Evolutionary conservation across 2,797 vertebrate species (phyloP).

Genomic region (Etheostoma perlongum): DNA sequence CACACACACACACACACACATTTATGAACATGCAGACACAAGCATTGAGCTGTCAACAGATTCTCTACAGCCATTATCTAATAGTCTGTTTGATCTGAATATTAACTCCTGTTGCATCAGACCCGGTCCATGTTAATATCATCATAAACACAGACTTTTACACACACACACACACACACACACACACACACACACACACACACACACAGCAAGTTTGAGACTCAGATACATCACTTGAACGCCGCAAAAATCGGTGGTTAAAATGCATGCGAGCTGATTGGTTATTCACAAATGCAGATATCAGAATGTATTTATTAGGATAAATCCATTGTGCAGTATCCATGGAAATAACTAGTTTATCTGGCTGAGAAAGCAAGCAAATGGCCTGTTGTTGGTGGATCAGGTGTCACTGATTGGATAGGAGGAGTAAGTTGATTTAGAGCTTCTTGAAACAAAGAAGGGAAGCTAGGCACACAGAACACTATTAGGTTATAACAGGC

Average conservation of each 20-base stretch:
- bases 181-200: not conserved
- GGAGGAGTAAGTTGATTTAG: not conserved
- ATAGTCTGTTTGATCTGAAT: conserved; percentile 63
- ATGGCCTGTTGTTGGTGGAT: not conserved
- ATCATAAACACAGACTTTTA: conserved; percentile 12
- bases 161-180: not conserved
- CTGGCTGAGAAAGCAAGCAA: no score
- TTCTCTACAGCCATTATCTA: conserved; percentile 45
- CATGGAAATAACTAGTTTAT: not conserved
- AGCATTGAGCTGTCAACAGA: conserved; percentile 10
- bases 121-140: conserved; percentile 28
- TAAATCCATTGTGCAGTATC: conserved; percentile 7
- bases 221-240: not conserved
- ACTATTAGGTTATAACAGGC: not conserved
- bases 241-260: not conserved
- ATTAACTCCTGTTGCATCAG: conserved; percentile 63
- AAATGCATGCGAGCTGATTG: not conserved
- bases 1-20: conserved; percentile 2
- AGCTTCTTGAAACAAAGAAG: not conserved
- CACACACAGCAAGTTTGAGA: not conserved
- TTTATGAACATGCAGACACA: not conserved
- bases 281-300: conserved; percentile 11
- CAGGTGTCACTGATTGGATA: not conserved
- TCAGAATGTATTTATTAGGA: conserved; percentile 17
- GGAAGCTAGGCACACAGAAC: not conserved